Evolutionary conservation across 1,140 invertebrate species (phyloP).

Genomic region (Oscheius sp.): DNA sequence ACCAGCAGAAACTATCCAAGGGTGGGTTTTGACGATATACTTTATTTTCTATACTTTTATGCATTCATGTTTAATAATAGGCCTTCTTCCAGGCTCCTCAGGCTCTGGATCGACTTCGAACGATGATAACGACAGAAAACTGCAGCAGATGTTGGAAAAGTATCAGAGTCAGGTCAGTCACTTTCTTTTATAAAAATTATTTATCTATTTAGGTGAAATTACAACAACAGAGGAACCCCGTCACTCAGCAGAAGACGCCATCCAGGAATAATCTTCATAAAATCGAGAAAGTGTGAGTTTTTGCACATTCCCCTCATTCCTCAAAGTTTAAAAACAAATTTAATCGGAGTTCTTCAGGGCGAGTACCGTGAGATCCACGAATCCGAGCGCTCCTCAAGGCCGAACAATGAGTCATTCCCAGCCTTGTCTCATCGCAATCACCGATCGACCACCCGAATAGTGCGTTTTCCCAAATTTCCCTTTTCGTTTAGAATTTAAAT

Average conservation of each 20-base stretch:
- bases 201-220: neutral
- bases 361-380: neutral
- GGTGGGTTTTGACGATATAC: neutral
- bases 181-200: neutral
- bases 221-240: neutral
- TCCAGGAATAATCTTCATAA: conserved; percentile 14
- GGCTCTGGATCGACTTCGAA: neutral
- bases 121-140: neutral
- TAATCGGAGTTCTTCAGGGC: neutral
- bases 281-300: conserved; percentile 10
- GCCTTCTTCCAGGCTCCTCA: neutral
- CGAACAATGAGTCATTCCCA: conserved; percentile 27
- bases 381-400: neutral
- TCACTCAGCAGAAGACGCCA: neutral
- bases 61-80: too few relatives aligned
- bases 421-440: conserved; percentile 30
- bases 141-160: conserved; percentile 17
- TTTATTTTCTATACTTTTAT: too few relatives aligned
- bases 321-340: neutral
- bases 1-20: neutral
- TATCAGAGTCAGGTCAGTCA: conserved; percentile 3
- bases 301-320: neutral
- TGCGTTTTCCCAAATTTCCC: too few relatives aligned
- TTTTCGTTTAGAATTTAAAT: neutral
- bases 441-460: conserved; percentile 19